Percentiles rank a stretch among this genome's conserved stretches.
Conservation (phyloP, 2,797 vertebrate genomes). For the Halcyon leucocephala region DNA sequence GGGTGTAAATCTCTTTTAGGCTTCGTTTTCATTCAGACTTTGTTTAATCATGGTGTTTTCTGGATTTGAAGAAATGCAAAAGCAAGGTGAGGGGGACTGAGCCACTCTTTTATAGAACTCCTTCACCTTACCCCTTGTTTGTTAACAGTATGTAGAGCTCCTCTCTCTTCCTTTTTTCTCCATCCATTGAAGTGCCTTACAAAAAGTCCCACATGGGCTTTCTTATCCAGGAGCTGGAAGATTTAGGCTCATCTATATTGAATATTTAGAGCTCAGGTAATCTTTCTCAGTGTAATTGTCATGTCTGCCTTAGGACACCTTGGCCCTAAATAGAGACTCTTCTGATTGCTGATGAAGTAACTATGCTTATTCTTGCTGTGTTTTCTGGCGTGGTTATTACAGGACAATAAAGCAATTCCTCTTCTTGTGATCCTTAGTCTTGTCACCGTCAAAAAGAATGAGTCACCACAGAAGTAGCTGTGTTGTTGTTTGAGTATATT, state of each 20-base stretch:
- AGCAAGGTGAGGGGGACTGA: not conserved
- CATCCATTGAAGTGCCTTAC: not conserved
- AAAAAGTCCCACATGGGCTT: not conserved
- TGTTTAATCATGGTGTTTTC: not conserved
- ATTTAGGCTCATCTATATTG: not conserved
- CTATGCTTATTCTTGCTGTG: fast-evolving
- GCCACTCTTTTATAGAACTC: not conserved
- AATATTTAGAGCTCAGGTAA: not conserved
- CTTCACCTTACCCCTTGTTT: not conserved
- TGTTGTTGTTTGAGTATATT: not conserved
- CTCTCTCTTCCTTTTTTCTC: not conserved
- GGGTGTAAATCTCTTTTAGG: not conserved
- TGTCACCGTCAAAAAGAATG: not conserved
- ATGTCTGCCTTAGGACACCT: not conserved
- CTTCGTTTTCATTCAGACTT: not conserved
- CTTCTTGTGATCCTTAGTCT: not conserved
- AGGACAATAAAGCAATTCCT: not conserved
- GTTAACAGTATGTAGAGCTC: not conserved
- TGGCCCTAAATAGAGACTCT: not conserved
- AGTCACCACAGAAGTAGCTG: not conserved
- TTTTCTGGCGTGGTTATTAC: not conserved
- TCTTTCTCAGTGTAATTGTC: not conserved
- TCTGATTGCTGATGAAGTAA: not conserved
- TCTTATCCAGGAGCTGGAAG: not conserved
- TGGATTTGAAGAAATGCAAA: not conserved